These are phyloP conservation scores for Ischnura elegans DNA, from an alignment of 2,888 invertebrate species.

Conservation along the genomic window DNA sequence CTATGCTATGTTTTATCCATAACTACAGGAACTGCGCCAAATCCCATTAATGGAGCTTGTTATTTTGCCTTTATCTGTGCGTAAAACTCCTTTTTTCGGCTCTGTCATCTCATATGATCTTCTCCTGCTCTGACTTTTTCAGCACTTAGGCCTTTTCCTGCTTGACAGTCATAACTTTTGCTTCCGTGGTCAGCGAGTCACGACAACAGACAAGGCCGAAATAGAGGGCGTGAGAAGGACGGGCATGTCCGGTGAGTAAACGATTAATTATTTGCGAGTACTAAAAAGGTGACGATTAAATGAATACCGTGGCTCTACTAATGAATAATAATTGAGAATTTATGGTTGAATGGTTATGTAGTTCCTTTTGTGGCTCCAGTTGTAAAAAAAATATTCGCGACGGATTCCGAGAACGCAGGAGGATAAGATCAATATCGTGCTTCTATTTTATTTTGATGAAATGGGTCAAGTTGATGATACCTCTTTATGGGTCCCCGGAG, in stretches of 20 bases:
- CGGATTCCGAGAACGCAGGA: background rate
- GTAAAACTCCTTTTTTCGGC: too few relatives aligned
- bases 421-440: background rate
- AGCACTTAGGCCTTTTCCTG: background rate
- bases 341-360: background rate
- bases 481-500: background rate
- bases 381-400: background rate
- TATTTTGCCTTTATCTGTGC: too few relatives aligned
- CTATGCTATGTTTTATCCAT: too few relatives aligned
- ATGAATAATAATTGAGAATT: slow-evolving; percentile 16
- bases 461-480: background rate
- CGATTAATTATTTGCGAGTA: background rate
- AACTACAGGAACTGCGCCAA: too few relatives aligned
- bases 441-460: background rate
- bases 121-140: background rate
- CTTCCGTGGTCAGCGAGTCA: slow-evolving; percentile 2
- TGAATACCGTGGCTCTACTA: background rate
- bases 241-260: background rate
- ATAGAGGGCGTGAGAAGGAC: background rate
- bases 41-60: too few relatives aligned
- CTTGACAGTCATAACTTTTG: background rate
- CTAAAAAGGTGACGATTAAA: background rate
- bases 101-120: background rate
- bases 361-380: background rate
- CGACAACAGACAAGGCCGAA: slow-evolving; percentile 1